These are phyloP conservation scores for Cyanistes caeruleus DNA, from an alignment of 2,113 vertebrate genomes.

Conservation along the genomic window DNA sequence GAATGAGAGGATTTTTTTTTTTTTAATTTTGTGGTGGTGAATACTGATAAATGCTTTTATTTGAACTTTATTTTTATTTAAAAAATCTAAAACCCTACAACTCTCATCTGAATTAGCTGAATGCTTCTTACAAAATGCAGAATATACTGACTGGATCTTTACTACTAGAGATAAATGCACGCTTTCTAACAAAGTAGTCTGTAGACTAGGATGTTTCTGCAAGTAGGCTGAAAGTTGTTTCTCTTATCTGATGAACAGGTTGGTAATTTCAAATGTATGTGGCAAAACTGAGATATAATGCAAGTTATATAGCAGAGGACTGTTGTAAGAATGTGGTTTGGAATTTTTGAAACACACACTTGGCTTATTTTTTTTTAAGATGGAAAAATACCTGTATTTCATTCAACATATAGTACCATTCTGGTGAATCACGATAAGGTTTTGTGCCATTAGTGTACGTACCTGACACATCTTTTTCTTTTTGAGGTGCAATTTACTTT, in stretches of 20 bases:
- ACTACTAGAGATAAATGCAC: constrained; percentile 28
- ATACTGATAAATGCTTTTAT: constrained; percentile 50
- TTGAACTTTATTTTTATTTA: constrained; percentile 67
- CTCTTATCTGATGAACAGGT: neutral
- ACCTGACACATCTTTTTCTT: neutral
- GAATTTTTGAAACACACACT: constrained; percentile 20
- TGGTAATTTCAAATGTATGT: constrained; percentile 25
- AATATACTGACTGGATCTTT: constrained; percentile 55
- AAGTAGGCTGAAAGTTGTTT: constrained; percentile 6
- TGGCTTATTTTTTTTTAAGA: constrained; percentile 6
- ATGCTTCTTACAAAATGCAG: constrained; percentile 68
- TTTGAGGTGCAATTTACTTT: constrained; percentile 64
- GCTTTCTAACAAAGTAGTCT: constrained; percentile 31
- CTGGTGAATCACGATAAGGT: neutral
- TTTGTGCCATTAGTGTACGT: neutral
- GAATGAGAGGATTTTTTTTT: constrained; percentile 43
- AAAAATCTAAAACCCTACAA: constrained; percentile 44
- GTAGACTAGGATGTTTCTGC: constrained; percentile 31
- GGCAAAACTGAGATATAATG: neutral
- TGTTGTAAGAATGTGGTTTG: constrained; percentile 1
- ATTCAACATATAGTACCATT: neutral
- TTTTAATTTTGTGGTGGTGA: constrained; percentile 33
- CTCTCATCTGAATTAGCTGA: constrained; percentile 27
- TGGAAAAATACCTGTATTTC: constrained; percentile 8
- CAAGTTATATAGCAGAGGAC: constrained; percentile 33